Conservation (phyloP, 2,113 vertebrate species). For the Apodemus sylvaticus region DNA sequence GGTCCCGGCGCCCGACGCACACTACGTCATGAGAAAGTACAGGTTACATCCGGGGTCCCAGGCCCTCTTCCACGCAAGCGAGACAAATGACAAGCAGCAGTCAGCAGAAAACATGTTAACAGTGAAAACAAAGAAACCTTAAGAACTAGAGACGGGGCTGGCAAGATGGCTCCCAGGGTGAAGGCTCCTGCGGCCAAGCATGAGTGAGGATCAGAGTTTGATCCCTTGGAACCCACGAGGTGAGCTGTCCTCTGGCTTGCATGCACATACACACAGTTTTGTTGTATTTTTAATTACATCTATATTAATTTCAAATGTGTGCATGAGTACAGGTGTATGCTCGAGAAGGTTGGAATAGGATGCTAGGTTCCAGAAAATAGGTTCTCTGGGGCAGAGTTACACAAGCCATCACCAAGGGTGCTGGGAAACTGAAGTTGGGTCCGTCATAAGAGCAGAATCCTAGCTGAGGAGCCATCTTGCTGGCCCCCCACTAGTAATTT, state of each 20-base stretch:
- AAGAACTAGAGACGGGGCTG: background rate
- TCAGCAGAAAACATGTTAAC: fast-evolving
- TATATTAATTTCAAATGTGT: background rate
- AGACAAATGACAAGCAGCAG: background rate
- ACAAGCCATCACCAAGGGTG: background rate
- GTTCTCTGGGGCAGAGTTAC: background rate
- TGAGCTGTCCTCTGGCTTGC: background rate
- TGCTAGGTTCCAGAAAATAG: background rate
- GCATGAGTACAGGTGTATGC: background rate
- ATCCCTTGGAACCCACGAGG: background rate
- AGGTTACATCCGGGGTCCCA: background rate
- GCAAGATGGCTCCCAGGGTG: background rate
- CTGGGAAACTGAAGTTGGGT: background rate
- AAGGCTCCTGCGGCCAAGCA: background rate
- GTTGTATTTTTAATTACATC: background rate
- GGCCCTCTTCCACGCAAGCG: background rate
- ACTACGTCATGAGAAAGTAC: conserved; percentile 84
- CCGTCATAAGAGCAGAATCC: background rate
- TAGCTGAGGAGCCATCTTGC: background rate
- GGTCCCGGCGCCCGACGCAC: conserved; percentile 88
- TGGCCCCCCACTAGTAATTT: no score
- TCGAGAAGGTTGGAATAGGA: background rate
- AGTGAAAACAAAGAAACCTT: background rate
- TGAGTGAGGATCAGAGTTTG: background rate
- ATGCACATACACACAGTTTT: background rate